Evolutionary conservation across 2,797 vertebrate genomes (phyloP).

Genomic region (Micrastur ruficollis): DNA sequence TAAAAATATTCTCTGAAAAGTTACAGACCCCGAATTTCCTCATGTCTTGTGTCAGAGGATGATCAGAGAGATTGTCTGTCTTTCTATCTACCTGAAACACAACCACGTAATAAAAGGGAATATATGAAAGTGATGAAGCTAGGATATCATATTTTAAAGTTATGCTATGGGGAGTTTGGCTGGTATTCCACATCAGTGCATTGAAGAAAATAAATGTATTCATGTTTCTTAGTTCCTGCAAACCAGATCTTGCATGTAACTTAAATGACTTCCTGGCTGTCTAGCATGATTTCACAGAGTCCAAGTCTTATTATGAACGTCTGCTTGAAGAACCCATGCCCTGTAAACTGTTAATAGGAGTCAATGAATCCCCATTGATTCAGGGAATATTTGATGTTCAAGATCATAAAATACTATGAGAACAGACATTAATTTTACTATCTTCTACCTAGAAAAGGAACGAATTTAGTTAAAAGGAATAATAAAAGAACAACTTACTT

Average conservation of each 20-base stretch:
- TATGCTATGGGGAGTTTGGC: background rate
- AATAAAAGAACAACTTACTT: background rate
- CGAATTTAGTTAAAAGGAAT: background rate
- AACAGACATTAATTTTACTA: conserved; percentile 1
- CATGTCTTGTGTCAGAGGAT: background rate
- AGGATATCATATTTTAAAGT: background rate
- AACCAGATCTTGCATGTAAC: background rate
- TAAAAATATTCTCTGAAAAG: background rate
- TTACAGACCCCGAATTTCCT: background rate
- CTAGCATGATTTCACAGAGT: background rate
- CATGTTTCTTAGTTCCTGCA: background rate
- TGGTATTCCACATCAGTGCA: background rate
- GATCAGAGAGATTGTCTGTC: background rate
- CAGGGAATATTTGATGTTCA: conserved; percentile 6
- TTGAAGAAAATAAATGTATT: background rate
- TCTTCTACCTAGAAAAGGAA: background rate
- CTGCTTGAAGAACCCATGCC: background rate
- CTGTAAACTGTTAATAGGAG: background rate
- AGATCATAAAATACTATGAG: conserved; percentile 21
- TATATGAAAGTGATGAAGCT: background rate
- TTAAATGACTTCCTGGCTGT: background rate
- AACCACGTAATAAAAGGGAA: background rate
- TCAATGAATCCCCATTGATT: conserved; percentile 32
- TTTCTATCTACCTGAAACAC: background rate
- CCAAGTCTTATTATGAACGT: background rate